These are phyloP conservation scores for Drosophila flavopinicola DNA, from an alignment of 2,888 invertebrate genomes.

Conservation along the genomic window DNA sequence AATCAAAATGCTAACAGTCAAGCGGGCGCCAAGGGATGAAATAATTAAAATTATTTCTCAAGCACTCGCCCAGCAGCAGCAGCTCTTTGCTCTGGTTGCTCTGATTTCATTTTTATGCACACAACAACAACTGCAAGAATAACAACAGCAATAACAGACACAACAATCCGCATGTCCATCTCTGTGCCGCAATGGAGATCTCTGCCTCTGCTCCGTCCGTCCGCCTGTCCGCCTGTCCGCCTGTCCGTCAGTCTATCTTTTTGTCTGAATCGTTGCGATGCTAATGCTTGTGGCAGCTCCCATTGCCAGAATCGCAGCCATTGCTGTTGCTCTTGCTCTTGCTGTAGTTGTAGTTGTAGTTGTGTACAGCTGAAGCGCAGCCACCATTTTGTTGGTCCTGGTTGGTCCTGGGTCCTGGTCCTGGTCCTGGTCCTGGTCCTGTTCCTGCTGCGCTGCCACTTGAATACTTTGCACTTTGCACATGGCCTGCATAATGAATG, in stretches of 20 bases:
- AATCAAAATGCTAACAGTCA: slow-evolving; percentile 65
- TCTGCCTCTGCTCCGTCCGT: not conserved
- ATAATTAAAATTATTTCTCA: slow-evolving; percentile 55
- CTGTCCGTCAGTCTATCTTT: slow-evolving; percentile 4
- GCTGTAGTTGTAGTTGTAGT: too few species aligned
- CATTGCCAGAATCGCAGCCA: slow-evolving; percentile 20
- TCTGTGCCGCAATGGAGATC: slow-evolving; percentile 9
- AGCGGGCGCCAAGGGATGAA: slow-evolving; percentile 3
- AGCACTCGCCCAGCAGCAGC: slow-evolving; percentile 35
- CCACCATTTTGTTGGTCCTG: slow-evolving; percentile 20
- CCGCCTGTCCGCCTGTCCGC: not conserved
- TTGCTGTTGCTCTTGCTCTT: too few species aligned
- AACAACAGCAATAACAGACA: not conserved
- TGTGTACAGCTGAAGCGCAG: not conserved
- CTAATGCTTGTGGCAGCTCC: slow-evolving; percentile 57
- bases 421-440: slow-evolving; percentile 16
- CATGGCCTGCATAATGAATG: slow-evolving; percentile 78
- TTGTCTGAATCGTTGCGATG: slow-evolving; percentile 55
- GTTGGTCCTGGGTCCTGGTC: too few species aligned
- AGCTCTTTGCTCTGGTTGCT: not conserved
- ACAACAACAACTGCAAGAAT: slow-evolving; percentile 1
- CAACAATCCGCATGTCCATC: slow-evolving; percentile 4
- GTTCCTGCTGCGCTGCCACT: slow-evolving; percentile 30
- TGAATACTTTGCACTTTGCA: slow-evolving; percentile 65
- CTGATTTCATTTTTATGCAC: slow-evolving; percentile 13